Evolutionary conservation across 2,113 vertebrate genomes (phyloP), one percentile per base, ranked within the genome.

Genomic region (Siniperca chuatsi): DNA sequence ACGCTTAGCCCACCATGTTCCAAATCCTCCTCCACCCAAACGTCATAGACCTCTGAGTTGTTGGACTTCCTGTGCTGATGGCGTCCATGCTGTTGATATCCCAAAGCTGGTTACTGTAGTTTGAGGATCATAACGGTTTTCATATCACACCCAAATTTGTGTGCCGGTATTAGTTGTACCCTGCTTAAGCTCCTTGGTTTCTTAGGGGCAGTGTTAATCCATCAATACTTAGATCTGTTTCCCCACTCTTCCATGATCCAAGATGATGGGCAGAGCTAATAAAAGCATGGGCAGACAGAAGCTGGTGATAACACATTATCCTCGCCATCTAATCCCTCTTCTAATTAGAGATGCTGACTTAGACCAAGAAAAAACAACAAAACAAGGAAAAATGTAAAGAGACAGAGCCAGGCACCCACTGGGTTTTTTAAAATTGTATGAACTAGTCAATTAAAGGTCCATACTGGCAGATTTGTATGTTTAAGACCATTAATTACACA

Each of bases 261-360:
- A 73, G 21, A 83, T 78, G 81, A 89, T 60, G 83, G 89, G 84
- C 82, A 48, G 81, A 90, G 89, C 93, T 92, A 93, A 93, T 90
- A 92, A 92, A 91, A 90, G 86, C 77, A 50, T 2, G 67, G 60
- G 69, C 81, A 86, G 90, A 87, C 90, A 90, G 87, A 88, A 85
- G 91, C 77, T 81, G 88, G 73, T 50, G 84, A 72, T 90, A 84
- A 78, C 88, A 89, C 88, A 85, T 91, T 84, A 90, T 91, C 92
- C 89, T 74, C 83, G 16, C n/a, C 68, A 81, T 90, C 81, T 92
- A 89, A 92, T 92, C 92, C 86, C 77, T 21, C 20, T 75, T 86
- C 85, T 94, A 91, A 94, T 94, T 93, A 93, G 83, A 90, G 81
- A 86, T 70, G 50, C 84, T 70, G 82, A 64, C 62, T 86, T 84